phyloP scores from a whole-genome alignment of 2,113 vertebrate genomes.

The Pongo pygmaeus region DNA sequence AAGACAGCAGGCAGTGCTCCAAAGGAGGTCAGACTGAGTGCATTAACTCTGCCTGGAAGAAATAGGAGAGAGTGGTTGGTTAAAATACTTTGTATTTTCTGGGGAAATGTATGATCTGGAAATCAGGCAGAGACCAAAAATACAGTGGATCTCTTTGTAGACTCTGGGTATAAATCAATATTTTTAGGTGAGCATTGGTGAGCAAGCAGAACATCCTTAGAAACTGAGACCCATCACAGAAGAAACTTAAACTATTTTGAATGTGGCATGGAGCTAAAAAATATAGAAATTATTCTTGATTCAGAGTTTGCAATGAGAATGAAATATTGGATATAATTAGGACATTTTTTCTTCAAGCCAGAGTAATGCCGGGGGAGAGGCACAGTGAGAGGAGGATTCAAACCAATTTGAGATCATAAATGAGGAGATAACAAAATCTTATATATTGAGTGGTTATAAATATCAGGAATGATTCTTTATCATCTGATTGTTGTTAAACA shows the following conservation, averaged over 20 bases:
- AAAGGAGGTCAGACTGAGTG: conserved; percentile 41
- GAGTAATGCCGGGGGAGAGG: neutral
- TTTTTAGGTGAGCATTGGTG: neutral
- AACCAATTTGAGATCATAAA: conserved; percentile 59
- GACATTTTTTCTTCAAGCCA: conserved; percentile 25
- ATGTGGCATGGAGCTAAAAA: neutral
- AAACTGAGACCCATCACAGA: neutral
- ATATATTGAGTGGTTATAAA: conserved; percentile 46
- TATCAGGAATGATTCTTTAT: conserved; percentile 29
- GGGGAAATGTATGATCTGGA: conserved; percentile 28
- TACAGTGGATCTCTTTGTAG: neutral
- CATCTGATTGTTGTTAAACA: conserved; percentile 1
- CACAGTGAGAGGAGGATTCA: conserved; percentile 40
- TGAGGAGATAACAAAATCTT: conserved; percentile 38
- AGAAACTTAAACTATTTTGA: conserved; percentile 3
- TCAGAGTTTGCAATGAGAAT: conserved; percentile 44
- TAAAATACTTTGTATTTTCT: neutral
- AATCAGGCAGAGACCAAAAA: neutral
- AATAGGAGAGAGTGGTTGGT: conserved; percentile 31
- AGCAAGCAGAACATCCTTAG: neutral
- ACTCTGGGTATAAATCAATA: neutral
- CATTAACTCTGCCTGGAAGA: conserved; percentile 42
- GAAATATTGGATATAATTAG: conserved; percentile 61
- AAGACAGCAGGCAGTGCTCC: neutral
- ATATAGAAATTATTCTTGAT: conserved; percentile 51